Percentiles rank a stretch among this genome's conserved stretches.
Conservation (phyloP, 1,140 invertebrate species). For the Heliothis virescens region DNA sequence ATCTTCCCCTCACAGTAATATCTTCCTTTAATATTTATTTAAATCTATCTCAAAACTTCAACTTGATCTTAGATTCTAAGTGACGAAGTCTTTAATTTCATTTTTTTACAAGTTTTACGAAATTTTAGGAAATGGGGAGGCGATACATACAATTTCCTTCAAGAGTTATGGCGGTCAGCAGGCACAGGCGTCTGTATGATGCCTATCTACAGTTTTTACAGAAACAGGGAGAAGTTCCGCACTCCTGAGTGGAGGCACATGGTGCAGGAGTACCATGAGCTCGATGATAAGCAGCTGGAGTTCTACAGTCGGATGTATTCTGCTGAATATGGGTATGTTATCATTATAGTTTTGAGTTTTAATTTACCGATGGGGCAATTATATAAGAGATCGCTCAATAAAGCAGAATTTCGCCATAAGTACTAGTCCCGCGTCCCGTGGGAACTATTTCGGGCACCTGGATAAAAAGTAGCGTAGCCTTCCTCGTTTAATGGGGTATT, state of each 20-base stretch:
- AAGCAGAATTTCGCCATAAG: too few species aligned
- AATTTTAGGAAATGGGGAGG: conserved; percentile 88
- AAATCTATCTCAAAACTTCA: too few species aligned
- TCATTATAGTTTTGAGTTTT: neutral
- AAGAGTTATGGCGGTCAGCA: conserved; percentile 88
- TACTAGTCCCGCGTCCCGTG: too few species aligned
- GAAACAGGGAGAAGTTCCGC: conserved; percentile 72
- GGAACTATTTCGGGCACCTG: too few species aligned
- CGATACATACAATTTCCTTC: conserved; percentile 88
- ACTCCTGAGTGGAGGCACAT: conserved; percentile 85
- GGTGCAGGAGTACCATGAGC: conserved; percentile 87
- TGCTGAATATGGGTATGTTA: conserved; percentile 85
- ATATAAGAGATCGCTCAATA: too few species aligned
- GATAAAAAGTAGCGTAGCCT: too few species aligned
- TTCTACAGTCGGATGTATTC: conserved; percentile 81
- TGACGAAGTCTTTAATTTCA: too few species aligned
- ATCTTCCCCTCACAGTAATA: neutral
- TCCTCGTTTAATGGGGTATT: too few species aligned
- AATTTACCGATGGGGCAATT: too few species aligned
- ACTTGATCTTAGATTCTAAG: too few species aligned
- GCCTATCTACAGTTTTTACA: conserved; percentile 86
- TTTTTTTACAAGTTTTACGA: neutral
- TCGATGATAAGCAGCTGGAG: conserved; percentile 84
- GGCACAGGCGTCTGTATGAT: conserved; percentile 87
- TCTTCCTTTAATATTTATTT: too few species aligned